Base-by-base conservation (phyloP, 2,888 invertebrate species). In the Nebria salina region DNA sequence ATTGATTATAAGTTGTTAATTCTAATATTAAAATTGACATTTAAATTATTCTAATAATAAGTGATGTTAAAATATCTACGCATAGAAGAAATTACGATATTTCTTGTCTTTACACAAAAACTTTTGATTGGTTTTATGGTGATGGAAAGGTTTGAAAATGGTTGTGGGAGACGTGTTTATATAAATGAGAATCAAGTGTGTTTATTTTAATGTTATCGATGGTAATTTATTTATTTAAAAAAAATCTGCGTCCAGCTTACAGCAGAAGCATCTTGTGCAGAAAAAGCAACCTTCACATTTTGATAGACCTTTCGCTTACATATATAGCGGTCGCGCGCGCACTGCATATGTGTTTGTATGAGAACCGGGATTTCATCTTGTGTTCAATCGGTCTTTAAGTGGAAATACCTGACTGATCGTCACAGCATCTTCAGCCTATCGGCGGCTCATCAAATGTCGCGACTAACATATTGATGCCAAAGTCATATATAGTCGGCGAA, bases 241-340 rank as follows among this genome's bases (percentile, higher is more conserved):
- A 34, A 34, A 34, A 34, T 4, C 4, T 34, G 34, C 34, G 34
- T 34, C 34, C 34, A 34, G 1, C 34, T 34, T 5, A 34, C 34
- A 34, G 34, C 34, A 34, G 34, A 34, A 34, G 34, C 34, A 34
- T 25, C 34, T 43, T 15, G 25, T 13, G 54, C 15, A 43, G 43
- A 20, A 72, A n/a, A 25, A 54, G 20, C 65, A 78, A 78, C 77
- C 77, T 78, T 78, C 77, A 78, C 77, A 78, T 78, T 78, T 78
- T 72, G 9, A 43, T 34, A 68, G 77, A 78, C 77, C 77, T 78
- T 78, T 78, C 77, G 77, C 77, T 73, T 41, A 41, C n/a, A 70
- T 42, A 54, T 15, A 20, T 65, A 41, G 68, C 26, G 75, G 54
- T 13, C 34, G 34, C 34, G 34, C 34, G 34, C 34, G 34, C 34